Evolutionary conservation across 2,797 vertebrate genomes (phyloP), one percentile per base, ranked within the genome.

Genomic region (Psittacula echo): DNA sequence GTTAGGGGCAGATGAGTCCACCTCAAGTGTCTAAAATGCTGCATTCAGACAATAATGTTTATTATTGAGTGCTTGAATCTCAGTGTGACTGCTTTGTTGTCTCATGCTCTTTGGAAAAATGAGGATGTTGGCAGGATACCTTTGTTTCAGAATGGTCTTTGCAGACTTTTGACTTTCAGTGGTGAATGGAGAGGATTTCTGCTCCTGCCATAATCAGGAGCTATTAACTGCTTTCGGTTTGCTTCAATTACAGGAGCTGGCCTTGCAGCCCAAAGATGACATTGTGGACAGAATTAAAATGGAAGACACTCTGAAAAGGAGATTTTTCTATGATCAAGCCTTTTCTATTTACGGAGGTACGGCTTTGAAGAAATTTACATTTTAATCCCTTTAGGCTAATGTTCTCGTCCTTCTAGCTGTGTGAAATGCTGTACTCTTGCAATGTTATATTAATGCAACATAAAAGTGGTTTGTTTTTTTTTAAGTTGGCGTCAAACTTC

Each of bases 261-360:
- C 99, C 24, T 96, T 99, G 76, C 99, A 99, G 97, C 99, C 99
- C 97, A 99, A 99, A 98, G 99, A 99, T 98, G 99, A 99, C 93
- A 97, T 99, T 1, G 98, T 99, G 70, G 99, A 99, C 98, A 98
- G 99, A 97, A 95, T 96, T 85, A 99, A 99, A 97, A 99, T 99
- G 99, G 99, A 99, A 95, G 99, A 99, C 56, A 99, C 99, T 7
- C 97, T 99, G 62, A 99, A 99, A 96, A 98, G 99, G 92, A 98
- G 99, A 44, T 99, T 99, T 98, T 99, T 99, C 97, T 99, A 99
- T 0, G 99, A 99, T 92, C 99, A 99, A 97, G 99, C 99, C 22
- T 99, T 99, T 95, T 98, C 99, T 90, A 99, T 99, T 97, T 99
- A 99, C 89, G 99, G 99, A 98, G 99, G 99, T 99, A 97, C 37